phyloP scores from a whole-genome alignment of 1,140 invertebrate genomes.

The Oscheius sp. region DNA sequence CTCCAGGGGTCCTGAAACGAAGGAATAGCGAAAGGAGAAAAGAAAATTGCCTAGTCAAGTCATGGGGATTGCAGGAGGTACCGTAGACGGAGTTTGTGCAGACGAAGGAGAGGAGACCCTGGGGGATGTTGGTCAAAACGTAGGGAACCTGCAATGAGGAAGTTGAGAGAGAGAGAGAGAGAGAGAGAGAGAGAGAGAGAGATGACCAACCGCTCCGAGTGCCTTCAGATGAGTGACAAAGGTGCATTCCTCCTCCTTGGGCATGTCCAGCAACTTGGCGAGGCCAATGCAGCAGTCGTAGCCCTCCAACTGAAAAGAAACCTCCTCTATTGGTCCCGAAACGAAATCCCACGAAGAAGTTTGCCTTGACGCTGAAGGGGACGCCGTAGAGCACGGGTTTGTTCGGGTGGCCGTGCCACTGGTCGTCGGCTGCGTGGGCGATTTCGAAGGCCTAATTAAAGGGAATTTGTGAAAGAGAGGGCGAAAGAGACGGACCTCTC shows the following conservation, averaged over 20 bases:
- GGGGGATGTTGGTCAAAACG: conserved; percentile 65
- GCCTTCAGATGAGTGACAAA: conserved; percentile 55
- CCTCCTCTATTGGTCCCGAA: background rate
- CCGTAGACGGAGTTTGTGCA: conserved; percentile 60
- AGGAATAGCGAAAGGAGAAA: background rate
- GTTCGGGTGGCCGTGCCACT: background rate
- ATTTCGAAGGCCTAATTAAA: conserved; percentile 8
- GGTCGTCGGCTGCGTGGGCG: conserved; percentile 11
- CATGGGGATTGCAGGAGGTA: conserved; percentile 53
- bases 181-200: background rate
- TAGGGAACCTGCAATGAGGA: conserved; percentile 64
- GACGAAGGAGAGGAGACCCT: conserved; percentile 60
- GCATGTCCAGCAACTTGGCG: conserved; percentile 60
- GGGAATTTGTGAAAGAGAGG: background rate
- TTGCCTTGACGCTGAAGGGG: conserved; percentile 58
- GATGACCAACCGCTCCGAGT: background rate
- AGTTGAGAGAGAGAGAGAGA: background rate
- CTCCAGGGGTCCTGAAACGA: conserved; percentile 53
- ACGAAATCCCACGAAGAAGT: conserved; percentile 51
- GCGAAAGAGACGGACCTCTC: background rate
- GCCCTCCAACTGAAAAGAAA: conserved; percentile 58
- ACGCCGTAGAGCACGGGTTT: conserved; percentile 57
- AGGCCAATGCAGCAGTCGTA: conserved; percentile 64
- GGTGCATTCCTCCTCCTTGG: conserved; percentile 55
- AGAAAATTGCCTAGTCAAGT: conserved; percentile 24